Base-by-base conservation (phyloP, 1,140 invertebrate genomes). In the Ceratina japonica region DNA sequence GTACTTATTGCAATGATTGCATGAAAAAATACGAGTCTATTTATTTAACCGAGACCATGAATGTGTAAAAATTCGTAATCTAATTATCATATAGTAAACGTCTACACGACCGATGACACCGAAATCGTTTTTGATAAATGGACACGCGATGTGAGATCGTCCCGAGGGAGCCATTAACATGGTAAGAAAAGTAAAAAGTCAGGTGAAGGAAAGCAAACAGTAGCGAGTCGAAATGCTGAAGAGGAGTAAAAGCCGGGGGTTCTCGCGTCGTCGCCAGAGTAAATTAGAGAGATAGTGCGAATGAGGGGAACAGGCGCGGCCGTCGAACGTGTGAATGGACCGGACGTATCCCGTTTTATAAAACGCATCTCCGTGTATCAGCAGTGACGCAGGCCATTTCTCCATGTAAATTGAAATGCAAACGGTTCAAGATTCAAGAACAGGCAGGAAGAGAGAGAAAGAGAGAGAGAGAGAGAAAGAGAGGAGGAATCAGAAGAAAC, bases 201-300 rank as follows among this genome's bases (percentile, higher is more conserved):
- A 20, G 13, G 51, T 44, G 75, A 79, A 71, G 81, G 70, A 86
- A 86, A 78, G 31, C 75, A 86, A 86, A 86, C 84, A 86, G 80
- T 83, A 72, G 83, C 59, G 71, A 37, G 13, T 54, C 12, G 31
- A 80, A 62, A 71, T 31, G 58, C n/a, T 24, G 44, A 31, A 44
- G 18, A 52, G 18, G 20, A 24, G 75, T 79, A 72, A 85, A 85
- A 70, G 74, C 37, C 61, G 65, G 62, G 37, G 24, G n/a, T 49
- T 56, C 74, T 70, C 20, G 37, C 5, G 10, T 44, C 37, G 72
- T 71, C 61, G 70, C 62, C 31, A 44, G 63, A 74, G 75, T 70
- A 73, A 86, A 86, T 86, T 86, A 86, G 85, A 86, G 74, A 73
- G 65, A 75, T 65, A 73, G 78, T 76, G 85, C 65, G 83, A 86